Conservation (phyloP, 2,797 vertebrate species). For the Coranthus polyacanthus region DNA sequence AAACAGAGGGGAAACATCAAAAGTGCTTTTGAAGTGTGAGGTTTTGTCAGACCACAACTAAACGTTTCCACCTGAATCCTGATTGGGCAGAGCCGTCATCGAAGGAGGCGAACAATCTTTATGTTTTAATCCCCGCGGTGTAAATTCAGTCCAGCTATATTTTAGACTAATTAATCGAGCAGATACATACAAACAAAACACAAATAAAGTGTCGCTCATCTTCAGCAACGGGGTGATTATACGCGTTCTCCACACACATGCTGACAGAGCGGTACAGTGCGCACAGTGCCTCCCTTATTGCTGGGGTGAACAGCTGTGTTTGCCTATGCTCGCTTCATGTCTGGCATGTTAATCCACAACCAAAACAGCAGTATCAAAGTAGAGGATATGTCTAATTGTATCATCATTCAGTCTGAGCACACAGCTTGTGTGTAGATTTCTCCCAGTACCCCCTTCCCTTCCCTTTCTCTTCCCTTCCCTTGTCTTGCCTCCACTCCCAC, state of each 20-base stretch:
- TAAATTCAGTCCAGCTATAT: slow-evolving; percentile 24
- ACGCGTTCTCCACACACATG: slow-evolving; percentile 3
- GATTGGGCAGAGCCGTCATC: slow-evolving; percentile 54
- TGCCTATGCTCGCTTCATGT: slow-evolving; percentile 38
- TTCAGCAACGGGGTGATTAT: slow-evolving; percentile 23
- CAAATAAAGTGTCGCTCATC: slow-evolving; percentile 13
- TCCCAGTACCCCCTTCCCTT: neutral
- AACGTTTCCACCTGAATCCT: slow-evolving; percentile 82
- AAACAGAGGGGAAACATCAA: slow-evolving; percentile 83
- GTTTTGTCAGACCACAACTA: slow-evolving; percentile 77
- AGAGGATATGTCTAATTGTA: slow-evolving; percentile 51
- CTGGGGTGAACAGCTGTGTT: slow-evolving; percentile 52
- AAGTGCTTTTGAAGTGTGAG: slow-evolving; percentile 81
- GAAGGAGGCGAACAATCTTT: slow-evolving; percentile 33
- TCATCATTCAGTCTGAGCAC: slow-evolving; percentile 35
- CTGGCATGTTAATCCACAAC: slow-evolving; percentile 55
- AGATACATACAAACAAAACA: slow-evolving; percentile 10
- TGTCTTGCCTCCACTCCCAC: no score
- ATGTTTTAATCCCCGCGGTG: neutral
- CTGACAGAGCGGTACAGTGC: slow-evolving; percentile 13
- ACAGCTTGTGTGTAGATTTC: slow-evolving; percentile 32
- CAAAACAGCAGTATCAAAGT: slow-evolving; percentile 56
- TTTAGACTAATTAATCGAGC: slow-evolving; percentile 22
- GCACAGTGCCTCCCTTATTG: slow-evolving; percentile 17
- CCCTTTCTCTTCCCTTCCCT: no score